phyloP scores from a whole-genome alignment of 2,888 invertebrate species.

The Geotrupes spiniger region DNA sequence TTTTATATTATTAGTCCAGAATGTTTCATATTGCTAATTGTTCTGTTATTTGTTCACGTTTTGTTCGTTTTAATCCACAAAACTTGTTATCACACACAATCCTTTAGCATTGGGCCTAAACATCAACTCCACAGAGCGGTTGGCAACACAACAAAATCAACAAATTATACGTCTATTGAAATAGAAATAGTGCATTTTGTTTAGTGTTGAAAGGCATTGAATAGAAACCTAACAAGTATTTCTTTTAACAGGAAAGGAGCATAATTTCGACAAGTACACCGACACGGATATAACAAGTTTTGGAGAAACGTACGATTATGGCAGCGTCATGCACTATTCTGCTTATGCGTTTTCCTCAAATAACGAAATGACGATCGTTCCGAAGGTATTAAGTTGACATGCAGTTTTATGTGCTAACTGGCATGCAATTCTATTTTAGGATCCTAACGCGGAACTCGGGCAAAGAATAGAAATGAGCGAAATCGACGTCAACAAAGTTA shows the following conservation, averaged over 20 bases:
- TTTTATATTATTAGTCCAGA: too few species aligned
- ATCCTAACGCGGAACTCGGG: slow-evolving; percentile 54
- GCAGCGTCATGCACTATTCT: slow-evolving; percentile 73
- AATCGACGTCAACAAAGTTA: slow-evolving; percentile 57
- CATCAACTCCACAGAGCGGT: background rate
- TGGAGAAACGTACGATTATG: slow-evolving; percentile 67
- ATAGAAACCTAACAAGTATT: too few species aligned
- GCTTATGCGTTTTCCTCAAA: slow-evolving; percentile 66
- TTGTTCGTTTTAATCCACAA: too few species aligned
- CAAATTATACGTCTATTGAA: too few species aligned
- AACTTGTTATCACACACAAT: too few species aligned
- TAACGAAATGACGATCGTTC: slow-evolving; percentile 63
- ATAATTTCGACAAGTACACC: slow-evolving; percentile 67
- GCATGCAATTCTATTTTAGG: slow-evolving; percentile 38
- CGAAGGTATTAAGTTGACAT: slow-evolving; percentile 49
- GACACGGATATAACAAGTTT: slow-evolving; percentile 63
- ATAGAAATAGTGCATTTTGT: too few species aligned
- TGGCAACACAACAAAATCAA: too few species aligned
- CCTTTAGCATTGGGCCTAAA: too few species aligned
- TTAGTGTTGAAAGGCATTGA: too few species aligned
- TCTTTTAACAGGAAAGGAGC: slow-evolving; percentile 50
- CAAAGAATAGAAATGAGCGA: slow-evolving; percentile 58
- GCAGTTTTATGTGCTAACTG: background rate
- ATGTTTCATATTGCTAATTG: too few species aligned
- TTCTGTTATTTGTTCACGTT: too few species aligned